Base-by-base conservation (phyloP, 2,888 invertebrate species). In the Caenorhabditis imperialis region DNA sequence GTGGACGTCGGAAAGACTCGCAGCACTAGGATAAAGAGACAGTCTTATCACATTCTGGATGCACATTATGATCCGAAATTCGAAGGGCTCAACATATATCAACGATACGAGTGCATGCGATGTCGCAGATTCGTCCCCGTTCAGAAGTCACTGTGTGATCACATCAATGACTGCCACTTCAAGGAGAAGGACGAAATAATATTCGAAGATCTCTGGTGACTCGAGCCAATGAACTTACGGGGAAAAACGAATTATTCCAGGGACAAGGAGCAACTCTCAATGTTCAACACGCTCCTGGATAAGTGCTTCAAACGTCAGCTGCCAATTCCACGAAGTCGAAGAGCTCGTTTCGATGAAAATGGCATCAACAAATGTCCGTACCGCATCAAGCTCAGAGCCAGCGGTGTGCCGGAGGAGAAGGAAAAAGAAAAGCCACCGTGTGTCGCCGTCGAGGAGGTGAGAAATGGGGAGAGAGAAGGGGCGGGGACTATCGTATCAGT, bases 121-220 rank as follows among this genome's bases (percentile, higher is more conserved):
- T 73, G 73, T 20, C 2, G 12, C 7, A 45, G 33, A 30, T 23
- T 18, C 1, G n/a, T 73, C n/a, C 47, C 61, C 6, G 55, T 60
- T 25, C 37, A 54, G 14, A 63, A 55, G 44, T 61, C 73, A 20
- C 73, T 67, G 27, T 73, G 73, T 25, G 61, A 67, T 4, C 73
- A 73, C 33, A 73, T 73, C 18, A 18, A n/a, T 37, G 57, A 65
- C 0, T 27, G 51, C 30, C 73, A 73, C 27, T 5, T 1, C 14
- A 20, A 27, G 0, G 55, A 48, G 1, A 30, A 48, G 2, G 20
- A 3, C 0, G 65, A 65, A 27, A 40, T 35, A 3, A 42, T 50
- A n/a, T 67, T 73, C 33, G 18, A 7, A 2, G 73, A 73, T 45
- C 23, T 67, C 6, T 73, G 73, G 73, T 73, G 10, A 35, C 22